These are phyloP conservation scores for Lasioglossum figueresi DNA, from an alignment of 2,888 invertebrate species.

Conservation along the genomic window DNA sequence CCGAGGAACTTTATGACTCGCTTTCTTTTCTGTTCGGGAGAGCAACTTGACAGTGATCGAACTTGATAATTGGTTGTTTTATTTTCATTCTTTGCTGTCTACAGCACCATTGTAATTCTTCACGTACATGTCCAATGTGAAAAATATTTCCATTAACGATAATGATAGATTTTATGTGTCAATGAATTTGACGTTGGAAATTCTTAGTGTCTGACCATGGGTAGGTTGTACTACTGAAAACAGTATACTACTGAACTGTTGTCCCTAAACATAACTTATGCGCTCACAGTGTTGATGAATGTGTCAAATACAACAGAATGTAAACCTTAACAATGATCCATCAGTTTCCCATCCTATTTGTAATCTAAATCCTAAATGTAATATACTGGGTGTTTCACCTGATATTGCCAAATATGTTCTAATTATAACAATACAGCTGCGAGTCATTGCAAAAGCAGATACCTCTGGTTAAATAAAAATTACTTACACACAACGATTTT, in stretches of 20 bases:
- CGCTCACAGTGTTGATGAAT: neutral
- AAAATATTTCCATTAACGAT: too few species aligned
- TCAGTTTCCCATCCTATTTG: neutral
- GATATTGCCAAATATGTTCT: neutral
- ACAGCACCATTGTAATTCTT: neutral
- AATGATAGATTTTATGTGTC: neutral
- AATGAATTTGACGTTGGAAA: neutral
- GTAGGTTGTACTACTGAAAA: conserved; percentile 12
- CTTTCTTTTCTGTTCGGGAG: neutral
- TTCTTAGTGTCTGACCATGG: conserved; percentile 15
- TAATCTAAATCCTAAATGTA: neutral
- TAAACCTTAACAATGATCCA: neutral
- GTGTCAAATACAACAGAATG: neutral
- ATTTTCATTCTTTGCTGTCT: neutral
- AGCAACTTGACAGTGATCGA: conserved; percentile 10
- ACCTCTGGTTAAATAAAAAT: neutral
- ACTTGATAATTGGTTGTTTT: conserved; percentile 10
- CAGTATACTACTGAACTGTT: neutral
- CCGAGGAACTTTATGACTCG: conserved; percentile 18
- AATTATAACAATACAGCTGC: neutral
- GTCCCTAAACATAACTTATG: neutral
- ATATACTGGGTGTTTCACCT: neutral
- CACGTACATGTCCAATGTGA: too few species aligned
- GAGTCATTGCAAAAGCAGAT: neutral
- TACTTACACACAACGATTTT: neutral